These are phyloP conservation scores for Trididemnum miniatum DNA, from an alignment of 23 tunicate genomes.

Conservation along the genomic window DNA sequence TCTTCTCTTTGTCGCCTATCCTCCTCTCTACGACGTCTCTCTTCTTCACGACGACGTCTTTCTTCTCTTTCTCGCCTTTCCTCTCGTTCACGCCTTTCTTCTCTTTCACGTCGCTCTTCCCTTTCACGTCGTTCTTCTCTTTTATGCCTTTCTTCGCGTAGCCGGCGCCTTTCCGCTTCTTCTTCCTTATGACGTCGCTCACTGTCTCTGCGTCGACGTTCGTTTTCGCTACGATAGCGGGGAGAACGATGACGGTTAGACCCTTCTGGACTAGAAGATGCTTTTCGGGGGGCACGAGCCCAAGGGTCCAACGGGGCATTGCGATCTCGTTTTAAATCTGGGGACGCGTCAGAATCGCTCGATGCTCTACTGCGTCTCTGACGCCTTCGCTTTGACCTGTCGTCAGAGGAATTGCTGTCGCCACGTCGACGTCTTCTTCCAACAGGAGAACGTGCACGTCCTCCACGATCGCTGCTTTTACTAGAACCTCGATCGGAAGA, in stretches of 20 bases:
- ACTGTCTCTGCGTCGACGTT: constrained; percentile 8
- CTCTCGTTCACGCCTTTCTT: constrained; percentile 10
- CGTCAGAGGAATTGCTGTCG: neutral
- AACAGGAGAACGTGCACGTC: neutral
- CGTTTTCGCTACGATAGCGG: neutral
- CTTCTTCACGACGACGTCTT: neutral
- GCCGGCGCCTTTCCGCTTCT: constrained; percentile 12
- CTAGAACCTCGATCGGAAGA: neutral
- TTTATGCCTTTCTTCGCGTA: neutral
- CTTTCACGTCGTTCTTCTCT: constrained; percentile 16
- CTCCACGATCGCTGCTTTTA: neutral
- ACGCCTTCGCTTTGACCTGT: neutral
- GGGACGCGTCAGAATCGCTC: constrained; percentile 1
- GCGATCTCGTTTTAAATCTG: neutral
- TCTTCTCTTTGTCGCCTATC: constrained; percentile 25
- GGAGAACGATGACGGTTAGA: neutral
- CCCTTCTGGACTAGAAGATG: constrained; percentile 25
- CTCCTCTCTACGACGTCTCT: neutral
- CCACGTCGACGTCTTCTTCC: neutral
- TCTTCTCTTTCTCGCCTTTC: constrained; percentile 9
- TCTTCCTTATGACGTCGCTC: constrained; percentile 15
- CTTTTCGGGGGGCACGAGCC: constrained; percentile 59
- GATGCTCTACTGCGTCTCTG: neutral
- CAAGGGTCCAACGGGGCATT: constrained; percentile 55
- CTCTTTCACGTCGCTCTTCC: constrained; percentile 17